Conservation (phyloP, 1,140 invertebrate genomes). For the Venturia canescens region DNA sequence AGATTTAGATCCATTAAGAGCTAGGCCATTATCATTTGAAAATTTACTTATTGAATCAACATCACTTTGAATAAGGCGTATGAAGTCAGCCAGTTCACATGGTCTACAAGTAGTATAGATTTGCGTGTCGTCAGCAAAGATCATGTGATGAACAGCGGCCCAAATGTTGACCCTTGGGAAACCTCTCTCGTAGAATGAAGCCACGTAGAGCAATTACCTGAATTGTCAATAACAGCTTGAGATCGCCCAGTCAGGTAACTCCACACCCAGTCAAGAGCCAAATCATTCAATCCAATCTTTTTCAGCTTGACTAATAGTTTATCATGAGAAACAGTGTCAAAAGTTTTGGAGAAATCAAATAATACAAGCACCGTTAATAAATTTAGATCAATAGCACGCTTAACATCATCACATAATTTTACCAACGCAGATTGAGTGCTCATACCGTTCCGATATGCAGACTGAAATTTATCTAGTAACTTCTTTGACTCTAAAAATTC, state of each 20-base stretch:
- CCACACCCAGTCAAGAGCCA: background rate
- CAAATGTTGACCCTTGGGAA: conserved; percentile 34
- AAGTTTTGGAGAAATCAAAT: conserved; percentile 56
- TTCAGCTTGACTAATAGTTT: conserved; percentile 34
- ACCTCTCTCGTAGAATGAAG: background rate
- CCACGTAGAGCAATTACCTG: background rate
- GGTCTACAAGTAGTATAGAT: conserved; percentile 25
- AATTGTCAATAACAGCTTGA: conserved; percentile 6
- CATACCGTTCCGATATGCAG: conserved; percentile 35
- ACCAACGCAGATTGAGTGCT: conserved; percentile 49
- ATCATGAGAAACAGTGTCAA: conserved; percentile 54
- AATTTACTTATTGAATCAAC: background rate
- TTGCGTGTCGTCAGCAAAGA: conserved; percentile 43
- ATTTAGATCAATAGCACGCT: conserved; percentile 32
- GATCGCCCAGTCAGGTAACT: conserved; percentile 27
- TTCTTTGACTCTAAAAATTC: background rate
- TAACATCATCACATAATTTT: conserved; percentile 43
- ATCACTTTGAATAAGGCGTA: too few relatives aligned
- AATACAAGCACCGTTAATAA: conserved; percentile 48
- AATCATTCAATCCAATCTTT: background rate
- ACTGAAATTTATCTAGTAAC: conserved; percentile 38
- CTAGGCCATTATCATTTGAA: background rate
- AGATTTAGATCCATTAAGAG: conserved; percentile 2
- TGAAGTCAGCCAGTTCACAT: background rate
- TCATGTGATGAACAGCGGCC: conserved; percentile 21